Conservation (phyloP, 2,797 vertebrate species). For the Sphenodon punctatus region DNA sequence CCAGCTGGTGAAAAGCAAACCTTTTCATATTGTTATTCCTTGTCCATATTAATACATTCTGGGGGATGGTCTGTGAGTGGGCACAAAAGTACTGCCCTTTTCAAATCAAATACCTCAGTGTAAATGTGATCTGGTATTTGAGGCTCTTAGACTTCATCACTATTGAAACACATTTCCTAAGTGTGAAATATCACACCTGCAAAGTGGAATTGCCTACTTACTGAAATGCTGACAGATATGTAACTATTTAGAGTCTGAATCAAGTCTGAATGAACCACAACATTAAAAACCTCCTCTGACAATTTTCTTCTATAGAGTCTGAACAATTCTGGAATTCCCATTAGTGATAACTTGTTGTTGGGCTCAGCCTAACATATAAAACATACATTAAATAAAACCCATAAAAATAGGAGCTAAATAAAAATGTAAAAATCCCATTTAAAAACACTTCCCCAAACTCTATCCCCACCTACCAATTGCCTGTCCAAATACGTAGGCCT, state of each 20-base stretch:
- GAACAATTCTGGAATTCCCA: background rate
- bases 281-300: too few species aligned
- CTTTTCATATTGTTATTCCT: background rate
- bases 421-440: too few species aligned
- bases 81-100: background rate
- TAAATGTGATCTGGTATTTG: constrained; percentile 29
- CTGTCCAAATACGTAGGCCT: too few species aligned
- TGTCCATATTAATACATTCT: background rate
- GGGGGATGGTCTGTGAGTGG: background rate
- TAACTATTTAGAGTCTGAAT: background rate
- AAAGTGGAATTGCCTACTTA: constrained; percentile 20
- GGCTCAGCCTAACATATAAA: too few species aligned
- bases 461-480: too few species aligned
- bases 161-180: constrained; percentile 27
- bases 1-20: constrained; percentile 31
- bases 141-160: background rate
- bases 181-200: constrained; percentile 56
- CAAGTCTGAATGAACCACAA: background rate
- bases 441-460: too few species aligned
- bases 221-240: background rate
- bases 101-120: constrained; percentile 23
- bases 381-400: background rate
- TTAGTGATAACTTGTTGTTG: too few species aligned
- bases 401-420: too few species aligned
- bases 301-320: too few species aligned